Base-by-base conservation (phyloP, 2,113 vertebrate genomes). In the Drymodes brunneopygia region DNA sequence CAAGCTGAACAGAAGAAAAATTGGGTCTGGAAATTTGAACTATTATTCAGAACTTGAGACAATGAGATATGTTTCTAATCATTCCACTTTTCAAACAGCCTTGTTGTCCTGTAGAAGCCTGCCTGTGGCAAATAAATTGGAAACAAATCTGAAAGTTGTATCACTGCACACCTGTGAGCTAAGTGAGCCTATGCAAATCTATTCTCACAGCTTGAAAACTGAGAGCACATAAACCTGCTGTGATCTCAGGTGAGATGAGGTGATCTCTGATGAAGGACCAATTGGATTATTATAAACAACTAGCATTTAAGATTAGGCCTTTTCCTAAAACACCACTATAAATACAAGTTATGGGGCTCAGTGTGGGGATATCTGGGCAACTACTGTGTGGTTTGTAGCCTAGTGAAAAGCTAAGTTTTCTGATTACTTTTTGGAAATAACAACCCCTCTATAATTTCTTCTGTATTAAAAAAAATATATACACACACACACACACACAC, bases 221-320 rank as follows among this genome's bases (percentile, higher is more conserved):
- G 57, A 95, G 81, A 87, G 47, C 38, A 45, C 58, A 56, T 73
- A 88, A 92, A 91, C 53, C 70, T 66, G 35, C 36, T 78, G 29
- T 4, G 4, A 65, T 77, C 66, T 82, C 70, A 89, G 89, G 84
- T 91, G 75, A 90, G 83, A 95, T 70, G 85, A 96, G 83, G 92
- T 95, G 94, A 86, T 66, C 75, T 77, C 64, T 92, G 91, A 96
- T 38, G 64, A 83, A 94, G 64, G 54, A 92, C 33, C 82, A 90
- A 94, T 74, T 88, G 77, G 94, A 97, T 95, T 88, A 95, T 62
- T 94, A 81, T 94, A 85, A 97, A 96, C 94, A 95, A 90, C 79
- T 64, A 73, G 38, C 42, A 64, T 40, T 81, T 81, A 48, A 77
- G 62, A 70, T 79, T 54, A 65, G 33, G 33, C 4, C 24, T 92